Evolutionary conservation across 2,113 vertebrate species (phyloP), one percentile per base, ranked within the genome.

Genomic region (Nyctibius bracteatus): DNA sequence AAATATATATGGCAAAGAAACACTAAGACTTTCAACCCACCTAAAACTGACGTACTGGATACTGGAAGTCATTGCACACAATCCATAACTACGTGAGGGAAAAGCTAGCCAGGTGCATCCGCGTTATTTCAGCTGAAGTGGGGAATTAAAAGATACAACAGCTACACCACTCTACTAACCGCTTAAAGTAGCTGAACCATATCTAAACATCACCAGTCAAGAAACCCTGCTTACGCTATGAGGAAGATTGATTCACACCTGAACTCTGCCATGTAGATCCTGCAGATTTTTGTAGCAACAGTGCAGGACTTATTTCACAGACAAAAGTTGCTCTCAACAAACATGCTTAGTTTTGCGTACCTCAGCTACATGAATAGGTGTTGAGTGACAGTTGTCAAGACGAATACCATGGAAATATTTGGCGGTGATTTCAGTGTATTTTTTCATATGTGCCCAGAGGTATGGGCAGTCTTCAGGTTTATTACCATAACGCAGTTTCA

Each of bases 321-420:
- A 33, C 21, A 82, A 44, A 81, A 80, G 19, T 24, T 52, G 37
- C 12, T 83, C 37, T 35, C 24, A 51, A 81, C 6, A 51, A 21
- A 52, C 31, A 44, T 2, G 19, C 51, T 72, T 44, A 46, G 43
- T 63, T 72, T 79, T 73, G 62, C 78, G 67, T 99, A 99, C 99
- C 99, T 99, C 99, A 44, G 99, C 99, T 19, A 99, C 99, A 9
- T 99, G 99, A 70, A 99, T 94, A 4, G 99, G 99, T 6, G 99
- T 99, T 7, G 99, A 99, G 95, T 99, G 99, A 95, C 99, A 99
- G 98, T 99, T 99, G 94, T 99, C 99, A 94, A 99, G 98, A 43
- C 99, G 98, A 49, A 99, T 97, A 51, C 99, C 99, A 5, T 99
- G 98, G 97, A 99, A 99, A 78, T 99, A 97, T 7, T 97, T 98